Evolutionary conservation across 2,888 invertebrate genomes (phyloP), one percentile per base, ranked within the genome.

Genomic region (Andrena marginata): DNA sequence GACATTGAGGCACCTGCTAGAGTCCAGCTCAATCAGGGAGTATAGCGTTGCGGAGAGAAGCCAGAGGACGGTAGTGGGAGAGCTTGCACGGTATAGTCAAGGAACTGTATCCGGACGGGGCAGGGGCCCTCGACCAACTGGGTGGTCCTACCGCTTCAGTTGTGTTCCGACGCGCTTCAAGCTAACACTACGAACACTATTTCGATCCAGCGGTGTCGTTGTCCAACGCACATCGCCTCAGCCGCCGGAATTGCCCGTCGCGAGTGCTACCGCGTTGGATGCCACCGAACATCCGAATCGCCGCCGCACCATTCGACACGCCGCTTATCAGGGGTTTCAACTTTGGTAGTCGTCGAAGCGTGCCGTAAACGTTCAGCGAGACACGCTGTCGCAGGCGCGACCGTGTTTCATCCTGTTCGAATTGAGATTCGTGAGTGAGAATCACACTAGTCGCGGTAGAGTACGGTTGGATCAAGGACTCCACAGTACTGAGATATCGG

Each of bases 141-240:
- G 94, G 94, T 94, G 94, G 94, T 94, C 94, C 94, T 92, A 93
- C 93, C 91, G 93, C 93, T 92, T 94, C 93, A 94, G 94, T 94
- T 94, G 93, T 93, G 92, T 93, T 92, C 92, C 92, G 93, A 93
- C 94, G 93, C 93, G 94, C 93, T 91, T 92, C 92, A 92, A 91
- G 93, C 91, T 92, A 92, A 92, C 93, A 93, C 93, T 91, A 88
- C 88, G 87, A 90, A 91, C 89, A 91, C 89, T 86, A 87, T 88
- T 91, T 90, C 90, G 86, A 86, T 87, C 84, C 86, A 29, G 65
- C 85, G 75, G 82, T 81, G 82, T 79, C 85, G 82, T 82, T 73
- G 77, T 80, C 77, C 83, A 67, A 56, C 68, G 60, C 67, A 59
- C 77, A 48, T 31, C 68, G 63, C 73, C 69, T 49, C 62, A 56